Evolutionary conservation across 2,113 vertebrate genomes (phyloP).

Genomic region (Hoplias malabaricus): DNA sequence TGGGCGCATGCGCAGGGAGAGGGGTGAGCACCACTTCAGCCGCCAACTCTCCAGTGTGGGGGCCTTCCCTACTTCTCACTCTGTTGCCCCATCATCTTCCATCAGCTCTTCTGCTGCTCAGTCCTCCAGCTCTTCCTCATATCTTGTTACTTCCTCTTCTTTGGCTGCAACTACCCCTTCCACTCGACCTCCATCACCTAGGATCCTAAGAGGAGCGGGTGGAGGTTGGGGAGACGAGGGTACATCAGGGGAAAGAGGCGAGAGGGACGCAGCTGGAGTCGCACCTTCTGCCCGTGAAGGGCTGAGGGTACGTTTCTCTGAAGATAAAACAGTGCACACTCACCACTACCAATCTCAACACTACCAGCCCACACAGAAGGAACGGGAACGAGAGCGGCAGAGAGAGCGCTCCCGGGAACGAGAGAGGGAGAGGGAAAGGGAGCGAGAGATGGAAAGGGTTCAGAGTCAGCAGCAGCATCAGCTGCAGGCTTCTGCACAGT

Average conservation of each 20-base stretch:
- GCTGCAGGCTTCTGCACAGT: slow-evolving; percentile 55
- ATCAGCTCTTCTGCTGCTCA: slow-evolving; percentile 60
- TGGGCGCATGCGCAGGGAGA: slow-evolving; percentile 67
- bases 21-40: slow-evolving; percentile 73
- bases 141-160: slow-evolving; percentile 79
- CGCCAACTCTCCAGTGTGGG: slow-evolving; percentile 68
- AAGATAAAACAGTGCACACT: slow-evolving; percentile 75
- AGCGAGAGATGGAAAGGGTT: slow-evolving; percentile 63
- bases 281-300: slow-evolving; percentile 70
- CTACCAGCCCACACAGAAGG: slow-evolving; percentile 66
- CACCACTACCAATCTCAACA: slow-evolving; percentile 75
- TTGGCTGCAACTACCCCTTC: slow-evolving; percentile 74
- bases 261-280: slow-evolving; percentile 61
- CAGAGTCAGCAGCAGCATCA: slow-evolving; percentile 59
- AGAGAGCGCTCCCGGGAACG: slow-evolving; percentile 52
- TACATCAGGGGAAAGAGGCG: slow-evolving; percentile 40
- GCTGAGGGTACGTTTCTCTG: slow-evolving; percentile 80
- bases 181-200: slow-evolving; percentile 70
- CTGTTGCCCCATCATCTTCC: slow-evolving; percentile 65
- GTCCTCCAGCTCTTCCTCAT: slow-evolving; percentile 74
- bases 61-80: slow-evolving; percentile 64
- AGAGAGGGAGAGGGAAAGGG: slow-evolving; percentile 50
- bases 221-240: slow-evolving; percentile 60
- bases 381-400: slow-evolving; percentile 53
- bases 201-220: slow-evolving; percentile 66